Percentiles rank a stretch among this genome's conserved stretches.
These are phyloP conservation scores for Notechis scutatus DNA, from an alignment of 2,113 vertebrate species.

Conservation along the genomic window DNA sequence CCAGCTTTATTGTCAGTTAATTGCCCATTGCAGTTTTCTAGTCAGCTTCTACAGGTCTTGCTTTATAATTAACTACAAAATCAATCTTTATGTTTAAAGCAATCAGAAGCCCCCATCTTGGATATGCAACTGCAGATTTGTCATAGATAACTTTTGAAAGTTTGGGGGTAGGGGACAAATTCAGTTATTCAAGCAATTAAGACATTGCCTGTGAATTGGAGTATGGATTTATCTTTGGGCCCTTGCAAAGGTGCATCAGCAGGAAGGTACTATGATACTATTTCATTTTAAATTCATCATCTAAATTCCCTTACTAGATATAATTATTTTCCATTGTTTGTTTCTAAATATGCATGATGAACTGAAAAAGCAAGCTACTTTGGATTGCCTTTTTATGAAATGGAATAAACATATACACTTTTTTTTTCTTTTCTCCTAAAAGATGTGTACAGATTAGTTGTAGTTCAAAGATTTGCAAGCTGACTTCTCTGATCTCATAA, in stretches of 20 bases:
- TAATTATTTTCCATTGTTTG: not conserved
- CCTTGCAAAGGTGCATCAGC: not conserved
- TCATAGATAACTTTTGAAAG: not conserved
- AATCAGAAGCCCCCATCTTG: not conserved
- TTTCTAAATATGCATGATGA: not conserved
- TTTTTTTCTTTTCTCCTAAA: not conserved
- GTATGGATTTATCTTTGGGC: not conserved
- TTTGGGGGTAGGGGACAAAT: not conserved
- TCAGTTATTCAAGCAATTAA: not conserved
- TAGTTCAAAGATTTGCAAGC: not conserved
- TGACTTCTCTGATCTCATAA: not conserved
- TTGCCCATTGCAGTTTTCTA: not conserved
- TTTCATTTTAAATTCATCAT: not conserved
- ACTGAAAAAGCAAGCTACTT: not conserved
- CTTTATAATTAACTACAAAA: not conserved
- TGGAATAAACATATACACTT: not conserved
- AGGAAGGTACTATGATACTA: not conserved
- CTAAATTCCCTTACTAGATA: not conserved
- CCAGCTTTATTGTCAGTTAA: not conserved
- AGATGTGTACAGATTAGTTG: not conserved
- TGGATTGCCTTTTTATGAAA: not conserved
- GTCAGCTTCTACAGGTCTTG: not conserved
- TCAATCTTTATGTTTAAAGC: not conserved
- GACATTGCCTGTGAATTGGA: not conserved
- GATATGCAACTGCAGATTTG: not conserved